Base-by-base conservation (phyloP, 92 coral and sea anemone genomes). In the Porites evermanni region DNA sequence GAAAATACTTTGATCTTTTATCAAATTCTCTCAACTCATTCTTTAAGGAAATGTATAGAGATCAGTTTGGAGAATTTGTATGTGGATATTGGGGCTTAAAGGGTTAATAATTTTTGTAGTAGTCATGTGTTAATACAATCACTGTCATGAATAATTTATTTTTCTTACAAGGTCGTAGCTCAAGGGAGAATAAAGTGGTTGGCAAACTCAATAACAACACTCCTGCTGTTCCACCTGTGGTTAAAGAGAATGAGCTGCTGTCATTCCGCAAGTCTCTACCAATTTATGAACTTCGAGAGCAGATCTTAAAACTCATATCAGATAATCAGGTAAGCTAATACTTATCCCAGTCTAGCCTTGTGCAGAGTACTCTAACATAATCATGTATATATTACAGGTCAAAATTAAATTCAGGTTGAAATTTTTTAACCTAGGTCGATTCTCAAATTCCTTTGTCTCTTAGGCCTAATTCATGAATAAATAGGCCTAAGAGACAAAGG, bases 201-300 rank as follows among this genome's bases (percentile, higher is more conserved):
- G 96, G 98, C 8, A 95, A 92, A 77, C 83, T 97, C 8, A 93
- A 88, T 86, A 88, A 90, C 64, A 93, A 92, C 1, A 84, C 97
- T 4, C 95, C 98, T 21, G 78, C 89, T 38, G 87, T 97, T 1
- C 98, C 98, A 18, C 93, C 99, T 0, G 72, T 70, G 7, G 64
- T 79, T 7, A 91, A 88, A 64, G 90, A 86, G 56, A 97, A 95
- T 76, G 98, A 97, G 11, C 87, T 97, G 81, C 78, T 93, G n/a
- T 86, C 89, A 29, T 95, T 97, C 81, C 99, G 99, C 60, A 84
- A 60, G 61, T 89, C 94, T 47, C 74, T 97, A 64, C 99, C 99
- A 12, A 91, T 97, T 70, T 87, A 79, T 56, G 94, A 86, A 66
- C 88, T 91, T 79, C 92, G 89, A 73, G 92, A 84, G 64, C 89